Evolutionary conservation across 2,113 vertebrate species (phyloP), one percentile per base, ranked within the genome.

Genomic region (Rhabdornis inornatus): DNA sequence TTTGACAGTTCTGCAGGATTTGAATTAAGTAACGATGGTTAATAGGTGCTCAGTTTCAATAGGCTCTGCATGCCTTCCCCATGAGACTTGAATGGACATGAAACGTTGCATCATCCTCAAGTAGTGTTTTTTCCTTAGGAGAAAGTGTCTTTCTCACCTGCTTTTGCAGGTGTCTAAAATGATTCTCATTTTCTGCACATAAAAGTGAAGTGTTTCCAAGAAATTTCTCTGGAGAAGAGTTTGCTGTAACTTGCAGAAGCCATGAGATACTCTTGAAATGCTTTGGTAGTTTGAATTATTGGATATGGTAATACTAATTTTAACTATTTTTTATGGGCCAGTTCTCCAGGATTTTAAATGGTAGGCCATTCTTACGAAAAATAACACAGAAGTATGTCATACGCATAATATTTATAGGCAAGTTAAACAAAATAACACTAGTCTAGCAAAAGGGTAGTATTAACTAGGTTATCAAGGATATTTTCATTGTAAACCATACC

Each of bases 41-140:
- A 83, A 71, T 77, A n/a, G 27, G 27, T 77, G 42, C 59, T 91
- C 3, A 2, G 19, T 91, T 90, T 85, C 89, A 83, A 5, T 65
- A 50, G 35, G 61, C 24, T 92, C 83, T 91, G 93, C 91, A 28
- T 96, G 92, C 89, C 83, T 96, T 95, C 93, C 75, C 59, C 66
- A 17, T 95, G 64, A 95, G 79, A 64, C 91, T 77, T 88, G 93
- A 95, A 88, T 15, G 59, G 93, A 80, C 94, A 70, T 59, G 87
- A 93, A 94, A n/a, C 0, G 0, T 88, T 91, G 45, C 91, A 13
- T 91, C 91, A 96, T 83, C 50, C 45, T 83, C 59, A 50, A 31
- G 39, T 9, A n/a, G 25, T 57, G 28, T 25, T 84, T 87, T 87
- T 87, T 95, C 6, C 42, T 69, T 33, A 27, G 40, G 39, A 87